Conservation (phyloP, 2,888 invertebrate species). For the Arrhopalites spinosus region DNA sequence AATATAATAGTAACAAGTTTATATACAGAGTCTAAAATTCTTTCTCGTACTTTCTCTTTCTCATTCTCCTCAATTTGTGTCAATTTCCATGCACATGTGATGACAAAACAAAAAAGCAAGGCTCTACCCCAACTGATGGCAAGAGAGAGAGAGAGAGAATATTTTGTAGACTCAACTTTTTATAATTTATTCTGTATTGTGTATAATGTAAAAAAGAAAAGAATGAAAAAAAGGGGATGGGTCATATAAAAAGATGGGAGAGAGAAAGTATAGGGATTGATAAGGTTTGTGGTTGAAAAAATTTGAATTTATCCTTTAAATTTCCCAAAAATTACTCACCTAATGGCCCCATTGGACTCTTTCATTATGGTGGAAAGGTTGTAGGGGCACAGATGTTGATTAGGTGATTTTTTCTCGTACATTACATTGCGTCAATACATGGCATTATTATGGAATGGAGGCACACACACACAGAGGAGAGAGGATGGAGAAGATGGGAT, state of each 20-base stretch:
- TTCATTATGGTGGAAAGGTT: conserved; percentile 37
- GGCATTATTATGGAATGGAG: neutral
- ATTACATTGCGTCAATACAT: conserved; percentile 12
- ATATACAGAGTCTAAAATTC: no score
- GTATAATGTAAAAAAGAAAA: no score
- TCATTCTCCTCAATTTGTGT: conserved; percentile 13
- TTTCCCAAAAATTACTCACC: conserved; percentile 21
- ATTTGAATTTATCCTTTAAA: conserved; percentile 28
- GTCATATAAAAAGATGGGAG: no score
- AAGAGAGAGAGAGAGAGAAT: no score
- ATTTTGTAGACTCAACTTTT: no score
- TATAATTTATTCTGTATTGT: neutral
- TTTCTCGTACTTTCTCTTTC: conserved; percentile 2
- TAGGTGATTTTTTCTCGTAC: conserved; percentile 26
- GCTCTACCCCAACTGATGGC: no score
- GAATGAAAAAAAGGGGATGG: no score
- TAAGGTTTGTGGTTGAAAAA: conserved; percentile 8
- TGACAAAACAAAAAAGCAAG: no score
- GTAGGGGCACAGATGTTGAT: conserved; percentile 41
- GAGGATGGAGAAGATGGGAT: conserved; percentile 10
- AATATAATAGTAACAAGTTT: no score
- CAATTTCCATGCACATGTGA: conserved; percentile 28
- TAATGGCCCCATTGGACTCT: conserved; percentile 40
- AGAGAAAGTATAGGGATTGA: no score
- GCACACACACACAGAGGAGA: neutral